Conservation (phyloP, 1,140 invertebrate species). For the Heliconius congener region DNA sequence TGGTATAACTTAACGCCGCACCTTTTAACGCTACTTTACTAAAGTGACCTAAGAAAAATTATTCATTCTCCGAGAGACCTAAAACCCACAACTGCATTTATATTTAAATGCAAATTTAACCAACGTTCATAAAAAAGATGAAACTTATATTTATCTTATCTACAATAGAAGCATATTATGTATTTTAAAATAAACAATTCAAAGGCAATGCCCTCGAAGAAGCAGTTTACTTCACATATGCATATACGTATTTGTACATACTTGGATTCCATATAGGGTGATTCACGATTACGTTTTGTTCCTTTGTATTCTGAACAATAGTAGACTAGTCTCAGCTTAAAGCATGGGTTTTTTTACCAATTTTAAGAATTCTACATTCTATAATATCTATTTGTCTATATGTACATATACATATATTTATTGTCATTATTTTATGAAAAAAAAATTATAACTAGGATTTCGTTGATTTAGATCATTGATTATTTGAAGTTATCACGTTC, state of each 20-base stretch:
- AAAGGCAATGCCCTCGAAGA: slow-evolving; percentile 28
- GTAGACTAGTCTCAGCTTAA: slow-evolving; percentile 25
- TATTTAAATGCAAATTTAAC: too few species aligned
- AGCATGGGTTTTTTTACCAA: slow-evolving; percentile 29
- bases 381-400: slow-evolving; percentile 17
- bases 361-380: slow-evolving; percentile 15
- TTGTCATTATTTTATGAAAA: neutral
- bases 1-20: too few species aligned
- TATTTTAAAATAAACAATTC: slow-evolving; percentile 21
- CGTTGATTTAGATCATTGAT: too few species aligned
- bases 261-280: slow-evolving; percentile 39
- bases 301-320: slow-evolving; percentile 46
- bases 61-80: too few species aligned
- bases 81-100: too few species aligned
- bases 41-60: too few species aligned
- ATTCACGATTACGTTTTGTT: slow-evolving; percentile 39
- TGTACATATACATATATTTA: neutral
- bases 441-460: neutral
- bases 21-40: too few species aligned
- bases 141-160: neutral
- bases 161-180: neutral
- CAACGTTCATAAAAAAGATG: too few species aligned
- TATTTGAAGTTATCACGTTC: too few species aligned
- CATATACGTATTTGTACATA: slow-evolving; percentile 18
- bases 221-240: slow-evolving; percentile 31